phyloP scores from a whole-genome alignment of 1,140 invertebrate genomes.

The Cherax quadricarinatus region DNA sequence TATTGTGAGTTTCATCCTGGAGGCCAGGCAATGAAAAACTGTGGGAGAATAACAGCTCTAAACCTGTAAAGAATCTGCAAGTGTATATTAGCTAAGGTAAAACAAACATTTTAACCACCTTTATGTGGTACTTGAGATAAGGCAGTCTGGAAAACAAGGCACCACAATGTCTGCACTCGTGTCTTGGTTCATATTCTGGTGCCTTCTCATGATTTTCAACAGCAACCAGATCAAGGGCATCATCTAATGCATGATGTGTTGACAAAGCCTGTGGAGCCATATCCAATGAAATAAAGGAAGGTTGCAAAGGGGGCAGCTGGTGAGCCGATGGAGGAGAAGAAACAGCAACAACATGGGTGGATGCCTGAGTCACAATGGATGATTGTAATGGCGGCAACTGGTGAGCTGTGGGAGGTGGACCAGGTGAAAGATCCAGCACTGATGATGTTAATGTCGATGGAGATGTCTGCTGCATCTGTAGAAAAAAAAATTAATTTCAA shows the following conservation, averaged over 20 bases:
- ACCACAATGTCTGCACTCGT: constrained; percentile 39
- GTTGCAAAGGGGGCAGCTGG: constrained; percentile 18
- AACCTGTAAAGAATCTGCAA: background rate
- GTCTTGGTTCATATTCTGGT: constrained; percentile 17
- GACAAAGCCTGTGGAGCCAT: constrained; percentile 27
- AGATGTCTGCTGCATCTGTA: constrained; percentile 28
- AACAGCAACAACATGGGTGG: background rate
- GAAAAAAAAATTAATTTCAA: background rate
- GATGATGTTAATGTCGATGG: constrained; percentile 32
- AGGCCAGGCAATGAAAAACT: no score
- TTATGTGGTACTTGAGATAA: constrained; percentile 44
- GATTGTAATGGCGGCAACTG: constrained; percentile 23
- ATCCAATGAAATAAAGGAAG: constrained; percentile 33
- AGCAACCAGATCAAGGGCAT: constrained; percentile 36
- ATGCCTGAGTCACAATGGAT: constrained; percentile 1
- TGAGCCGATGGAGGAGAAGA: constrained; percentile 28
- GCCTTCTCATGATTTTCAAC: constrained; percentile 21
- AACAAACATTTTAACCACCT: constrained; percentile 5
- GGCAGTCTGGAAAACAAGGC: constrained; percentile 16
- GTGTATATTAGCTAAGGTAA: background rate
- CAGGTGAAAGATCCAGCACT: constrained; percentile 55
- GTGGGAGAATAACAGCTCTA: no score
- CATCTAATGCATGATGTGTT: constrained; percentile 27
- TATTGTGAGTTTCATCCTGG: no score
- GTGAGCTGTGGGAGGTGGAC: constrained; percentile 15